Conservation (phyloP, 2,888 invertebrate species). For the Axea sp. region DNA sequence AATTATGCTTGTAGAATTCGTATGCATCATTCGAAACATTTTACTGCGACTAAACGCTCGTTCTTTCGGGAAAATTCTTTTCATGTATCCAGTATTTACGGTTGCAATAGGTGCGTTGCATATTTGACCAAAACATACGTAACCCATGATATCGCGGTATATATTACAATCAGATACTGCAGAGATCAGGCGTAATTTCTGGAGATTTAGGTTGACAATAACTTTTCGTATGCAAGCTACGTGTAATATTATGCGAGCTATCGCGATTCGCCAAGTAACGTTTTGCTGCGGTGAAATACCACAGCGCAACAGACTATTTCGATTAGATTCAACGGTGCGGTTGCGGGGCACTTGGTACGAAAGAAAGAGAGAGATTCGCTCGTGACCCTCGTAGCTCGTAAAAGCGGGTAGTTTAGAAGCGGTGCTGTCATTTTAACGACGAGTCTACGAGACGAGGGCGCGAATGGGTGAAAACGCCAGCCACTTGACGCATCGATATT, state of each 20-base stretch:
- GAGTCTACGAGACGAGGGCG: constrained; percentile 43
- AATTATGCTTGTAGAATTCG: constrained; percentile 16
- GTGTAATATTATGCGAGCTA: constrained; percentile 57
- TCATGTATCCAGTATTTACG: constrained; percentile 27
- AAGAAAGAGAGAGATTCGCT: constrained; percentile 21
- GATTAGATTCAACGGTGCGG: constrained; percentile 44
- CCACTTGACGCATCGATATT: constrained; percentile 52
- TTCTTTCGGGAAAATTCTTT: not conserved
- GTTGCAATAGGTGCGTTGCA: constrained; percentile 38
- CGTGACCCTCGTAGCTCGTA: constrained; percentile 48
- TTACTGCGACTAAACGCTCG: constrained; percentile 12
- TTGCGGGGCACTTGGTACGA: not conserved
- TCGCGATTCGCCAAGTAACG: constrained; percentile 45
- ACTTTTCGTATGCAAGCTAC: constrained; percentile 52
- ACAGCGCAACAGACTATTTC: constrained; percentile 38
- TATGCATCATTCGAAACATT: constrained; percentile 7
- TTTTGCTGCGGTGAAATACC: constrained; percentile 40
- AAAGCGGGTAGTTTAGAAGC: constrained; percentile 45
- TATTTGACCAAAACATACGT: constrained; percentile 48
- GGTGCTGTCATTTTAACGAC: constrained; percentile 51
- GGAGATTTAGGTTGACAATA: constrained; percentile 61
- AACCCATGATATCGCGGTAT: constrained; percentile 36
- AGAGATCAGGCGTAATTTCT: constrained; percentile 49
- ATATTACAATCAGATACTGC: constrained; percentile 53
- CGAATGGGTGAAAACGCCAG: constrained; percentile 24